Conservation (phyloP, 2,888 invertebrate species). For the Monoplex corrugatus region DNA sequence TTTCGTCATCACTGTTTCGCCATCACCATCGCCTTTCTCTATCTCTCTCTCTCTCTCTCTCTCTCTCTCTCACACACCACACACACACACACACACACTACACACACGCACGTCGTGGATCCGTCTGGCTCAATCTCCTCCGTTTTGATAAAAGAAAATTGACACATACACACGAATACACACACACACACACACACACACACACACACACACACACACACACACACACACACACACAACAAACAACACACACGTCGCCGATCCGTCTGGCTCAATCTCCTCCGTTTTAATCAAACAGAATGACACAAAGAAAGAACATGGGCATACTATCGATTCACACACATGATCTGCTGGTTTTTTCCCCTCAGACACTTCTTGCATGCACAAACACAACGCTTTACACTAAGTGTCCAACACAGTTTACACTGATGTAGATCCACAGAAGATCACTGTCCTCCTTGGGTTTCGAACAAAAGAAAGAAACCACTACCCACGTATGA, state of each 20-base stretch:
- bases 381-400: not conserved
- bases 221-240: conserved; percentile 4
- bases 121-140: not conserved
- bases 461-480: too few species aligned
- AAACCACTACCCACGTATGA: too few species aligned
- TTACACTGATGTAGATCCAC: too few species aligned
- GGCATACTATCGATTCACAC: too few species aligned
- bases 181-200: not conserved
- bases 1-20: not conserved
- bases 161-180: not conserved
- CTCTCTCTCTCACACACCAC: not conserved
- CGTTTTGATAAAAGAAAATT: not conserved
- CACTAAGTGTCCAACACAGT: not conserved
- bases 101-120: not conserved
- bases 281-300: too few species aligned
- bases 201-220: not conserved
- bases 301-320: not conserved
- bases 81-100: too few species aligned
- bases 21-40: not conserved
- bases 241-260: too few species aligned
- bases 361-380: not conserved
- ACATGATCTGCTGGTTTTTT: too few species aligned
- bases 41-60: not conserved
- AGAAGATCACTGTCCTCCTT: too few species aligned
- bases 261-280: too few species aligned